phyloP scores from a whole-genome alignment of 2,797 vertebrate species.

The Urocyon cinereoargenteus region DNA sequence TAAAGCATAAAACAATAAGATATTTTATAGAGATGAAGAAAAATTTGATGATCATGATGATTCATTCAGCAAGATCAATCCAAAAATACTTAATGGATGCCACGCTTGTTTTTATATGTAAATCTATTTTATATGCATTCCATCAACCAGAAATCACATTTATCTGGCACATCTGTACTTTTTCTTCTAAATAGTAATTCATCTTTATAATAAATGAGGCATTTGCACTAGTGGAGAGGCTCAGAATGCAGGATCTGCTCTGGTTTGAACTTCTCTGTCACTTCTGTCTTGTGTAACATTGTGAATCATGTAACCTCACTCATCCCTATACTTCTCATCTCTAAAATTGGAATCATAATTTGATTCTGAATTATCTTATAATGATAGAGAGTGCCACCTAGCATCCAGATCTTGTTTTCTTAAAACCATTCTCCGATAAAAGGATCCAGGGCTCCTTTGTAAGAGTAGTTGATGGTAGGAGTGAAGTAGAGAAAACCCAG shows the following conservation, averaged over 20 bases:
- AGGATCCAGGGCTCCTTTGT: background rate
- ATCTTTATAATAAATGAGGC: background rate
- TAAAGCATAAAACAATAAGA: background rate
- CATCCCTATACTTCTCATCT: background rate
- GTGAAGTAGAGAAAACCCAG: background rate
- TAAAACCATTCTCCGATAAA: background rate
- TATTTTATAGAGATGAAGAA: background rate
- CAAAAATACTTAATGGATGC: background rate
- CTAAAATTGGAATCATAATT: background rate
- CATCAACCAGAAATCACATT: constrained; percentile 11
- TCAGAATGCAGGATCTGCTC: background rate
- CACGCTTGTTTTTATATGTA: background rate
- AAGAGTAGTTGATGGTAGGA: background rate
- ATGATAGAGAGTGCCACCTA: background rate
- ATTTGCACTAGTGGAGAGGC: background rate
- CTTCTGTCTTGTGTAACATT: background rate
- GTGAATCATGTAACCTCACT: background rate
- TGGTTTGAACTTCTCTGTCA: background rate
- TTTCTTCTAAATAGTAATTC: background rate
- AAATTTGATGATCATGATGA: background rate
- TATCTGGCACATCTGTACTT: background rate
- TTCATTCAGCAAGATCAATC: background rate
- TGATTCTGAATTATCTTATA: background rate
- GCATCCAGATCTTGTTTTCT: background rate
- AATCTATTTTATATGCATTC: constrained; percentile 32